These are phyloP conservation scores for Callyntrura guangdongensis DNA, from an alignment of 2,888 invertebrate species.

Conservation along the genomic window DNA sequence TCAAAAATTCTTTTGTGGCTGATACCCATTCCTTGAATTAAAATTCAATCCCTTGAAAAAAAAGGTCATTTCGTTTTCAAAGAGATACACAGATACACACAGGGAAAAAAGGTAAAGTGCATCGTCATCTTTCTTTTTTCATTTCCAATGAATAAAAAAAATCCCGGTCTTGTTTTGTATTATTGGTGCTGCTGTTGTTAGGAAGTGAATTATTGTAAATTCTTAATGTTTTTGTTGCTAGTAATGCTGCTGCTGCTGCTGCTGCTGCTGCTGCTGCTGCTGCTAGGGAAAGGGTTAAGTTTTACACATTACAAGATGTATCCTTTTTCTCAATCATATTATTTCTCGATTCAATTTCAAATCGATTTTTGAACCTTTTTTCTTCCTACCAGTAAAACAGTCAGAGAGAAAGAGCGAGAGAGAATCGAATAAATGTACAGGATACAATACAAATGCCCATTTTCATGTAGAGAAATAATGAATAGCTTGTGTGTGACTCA, in stretches of 20 bases:
- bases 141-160: background rate
- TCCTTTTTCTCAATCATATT: background rate
- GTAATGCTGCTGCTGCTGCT: background rate
- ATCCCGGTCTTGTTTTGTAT: background rate
- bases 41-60: conserved; percentile 33
- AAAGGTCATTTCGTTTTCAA: conserved; percentile 5
- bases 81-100: background rate
- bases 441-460: too few species aligned
- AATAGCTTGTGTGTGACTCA: too few species aligned
- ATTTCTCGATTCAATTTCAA: conserved; percentile 30
- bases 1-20: conserved; percentile 47
- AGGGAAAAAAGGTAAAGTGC: conserved; percentile 57
- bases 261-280: background rate
- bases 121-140: conserved; percentile 37
- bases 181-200: conserved; percentile 3
- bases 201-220: conserved; percentile 6
- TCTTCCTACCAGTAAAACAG: background rate
- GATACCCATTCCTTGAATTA: conserved; percentile 45
- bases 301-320: background rate
- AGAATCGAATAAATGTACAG: too few species aligned
- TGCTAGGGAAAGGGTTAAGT: conserved; percentile 31
- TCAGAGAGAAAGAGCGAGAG: too few species aligned
- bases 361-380: conserved; percentile 44
- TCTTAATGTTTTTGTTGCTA: background rate
- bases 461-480: too few species aligned